phyloP scores from a whole-genome alignment of 2,888 invertebrate species.

The Plusia festucae region DNA sequence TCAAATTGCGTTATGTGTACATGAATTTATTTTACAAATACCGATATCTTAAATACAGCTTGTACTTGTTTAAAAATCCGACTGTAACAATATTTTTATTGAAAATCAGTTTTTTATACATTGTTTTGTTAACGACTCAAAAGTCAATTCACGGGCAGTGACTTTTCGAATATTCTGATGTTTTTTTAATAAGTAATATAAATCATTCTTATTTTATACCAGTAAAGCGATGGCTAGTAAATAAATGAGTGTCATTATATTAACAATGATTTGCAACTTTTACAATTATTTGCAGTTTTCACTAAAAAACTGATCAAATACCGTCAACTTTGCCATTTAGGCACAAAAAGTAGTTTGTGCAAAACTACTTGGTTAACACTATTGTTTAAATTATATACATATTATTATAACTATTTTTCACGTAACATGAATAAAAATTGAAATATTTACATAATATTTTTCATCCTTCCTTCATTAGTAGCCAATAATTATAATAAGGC shows the following conservation, averaged over 20 bases:
- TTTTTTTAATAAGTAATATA: not conserved
- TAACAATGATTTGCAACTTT: too few relatives aligned
- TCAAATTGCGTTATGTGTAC: constrained; percentile 26
- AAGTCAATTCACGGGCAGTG: constrained; percentile 52
- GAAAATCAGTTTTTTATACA: constrained; percentile 44
- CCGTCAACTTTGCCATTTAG: not conserved
- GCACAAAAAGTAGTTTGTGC: not conserved
- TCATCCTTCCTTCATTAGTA: not conserved
- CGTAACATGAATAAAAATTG: not conserved
- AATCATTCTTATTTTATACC: not conserved
- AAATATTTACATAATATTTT: not conserved
- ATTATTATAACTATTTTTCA: not conserved
- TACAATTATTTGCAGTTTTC: too few relatives aligned
- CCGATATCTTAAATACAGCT: constrained; percentile 35
- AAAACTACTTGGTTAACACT: not conserved
- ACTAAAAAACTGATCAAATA: not conserved
- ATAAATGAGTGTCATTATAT: not conserved
- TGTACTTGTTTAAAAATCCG: constrained; percentile 35
- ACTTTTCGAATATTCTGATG: constrained; percentile 18
- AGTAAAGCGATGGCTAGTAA: not conserved
- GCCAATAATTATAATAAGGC: constrained; percentile 14
- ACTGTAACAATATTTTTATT: constrained; percentile 18
- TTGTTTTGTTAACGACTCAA: constrained; percentile 43
- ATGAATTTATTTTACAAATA: constrained; percentile 20
- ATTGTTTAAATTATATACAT: too few relatives aligned